phyloP scores from a whole-genome alignment of 1,140 invertebrate species.

The Ridgeia piscesae region DNA sequence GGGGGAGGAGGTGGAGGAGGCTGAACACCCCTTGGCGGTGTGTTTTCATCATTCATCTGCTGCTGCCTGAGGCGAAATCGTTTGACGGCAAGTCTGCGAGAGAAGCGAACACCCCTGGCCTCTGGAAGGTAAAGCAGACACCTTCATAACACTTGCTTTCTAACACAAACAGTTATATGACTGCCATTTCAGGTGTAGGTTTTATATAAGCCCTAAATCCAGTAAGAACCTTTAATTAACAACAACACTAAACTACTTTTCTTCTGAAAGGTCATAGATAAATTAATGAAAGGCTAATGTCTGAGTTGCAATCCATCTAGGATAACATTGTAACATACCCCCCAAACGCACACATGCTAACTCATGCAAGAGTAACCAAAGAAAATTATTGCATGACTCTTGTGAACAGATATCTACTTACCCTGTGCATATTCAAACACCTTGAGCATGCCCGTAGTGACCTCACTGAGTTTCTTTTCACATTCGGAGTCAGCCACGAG shows the following conservation, averaged over 20 bases:
- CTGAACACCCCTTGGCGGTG: neutral
- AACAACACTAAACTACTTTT: no score
- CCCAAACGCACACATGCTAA: neutral
- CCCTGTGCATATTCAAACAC: neutral
- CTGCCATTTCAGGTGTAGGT: no score
- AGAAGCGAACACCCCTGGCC: neutral
- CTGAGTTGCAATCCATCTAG: no score
- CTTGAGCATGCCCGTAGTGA: neutral
- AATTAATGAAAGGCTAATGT: no score
- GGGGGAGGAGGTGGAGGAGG: neutral
- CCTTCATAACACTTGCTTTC: neutral
- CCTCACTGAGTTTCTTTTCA: neutral
- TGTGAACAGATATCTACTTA: neutral
- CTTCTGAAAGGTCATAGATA: no score
- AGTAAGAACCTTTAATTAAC: no score
- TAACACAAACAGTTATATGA: no score
- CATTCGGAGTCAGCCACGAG: neutral
- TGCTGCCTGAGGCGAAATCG: neutral
- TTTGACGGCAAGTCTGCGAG: neutral
- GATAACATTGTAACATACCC: no score
- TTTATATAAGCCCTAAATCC: no score
- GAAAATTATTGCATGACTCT: neutral
- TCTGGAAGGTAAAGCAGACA: neutral
- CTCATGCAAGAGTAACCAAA: neutral
- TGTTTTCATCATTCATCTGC: constrained; percentile 1